These are phyloP conservation scores for Archivesica marissinica DNA, from an alignment of 1,140 invertebrate genomes.

Conservation along the genomic window DNA sequence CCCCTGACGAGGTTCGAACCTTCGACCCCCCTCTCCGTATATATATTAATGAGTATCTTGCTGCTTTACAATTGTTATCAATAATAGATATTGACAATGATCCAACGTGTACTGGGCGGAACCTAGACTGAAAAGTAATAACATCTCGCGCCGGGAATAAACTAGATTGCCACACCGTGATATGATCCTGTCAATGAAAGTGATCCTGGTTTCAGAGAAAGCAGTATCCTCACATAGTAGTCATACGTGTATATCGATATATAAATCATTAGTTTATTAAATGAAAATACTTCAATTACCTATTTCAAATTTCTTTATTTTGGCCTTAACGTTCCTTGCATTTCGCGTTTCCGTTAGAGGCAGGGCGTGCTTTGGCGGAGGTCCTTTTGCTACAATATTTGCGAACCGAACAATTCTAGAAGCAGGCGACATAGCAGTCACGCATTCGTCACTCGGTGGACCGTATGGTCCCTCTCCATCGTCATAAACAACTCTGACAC, in stretches of 20 bases:
- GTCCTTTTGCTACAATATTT: background rate
- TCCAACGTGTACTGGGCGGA: too few relatives aligned
- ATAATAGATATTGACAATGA: too few relatives aligned
- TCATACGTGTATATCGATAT: background rate
- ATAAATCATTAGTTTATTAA: background rate
- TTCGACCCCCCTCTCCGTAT: too few relatives aligned
- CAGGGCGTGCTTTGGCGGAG: background rate
- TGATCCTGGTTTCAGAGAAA: background rate
- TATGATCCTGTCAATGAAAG: background rate
- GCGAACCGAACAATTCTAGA: background rate
- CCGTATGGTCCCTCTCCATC: constrained; percentile 22
- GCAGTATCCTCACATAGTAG: too few relatives aligned
- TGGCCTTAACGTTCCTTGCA: background rate
- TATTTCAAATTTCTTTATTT: constrained; percentile 43
- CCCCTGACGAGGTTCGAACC: too few relatives aligned
- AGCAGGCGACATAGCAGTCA: background rate
- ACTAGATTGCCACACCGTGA: background rate
- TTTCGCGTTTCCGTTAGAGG: background rate
- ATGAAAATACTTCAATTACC: background rate
- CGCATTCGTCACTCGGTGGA: background rate
- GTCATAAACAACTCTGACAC: constrained; percentile 9
- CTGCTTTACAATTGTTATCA: too few relatives aligned
- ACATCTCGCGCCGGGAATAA: background rate
- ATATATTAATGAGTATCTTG: too few relatives aligned
- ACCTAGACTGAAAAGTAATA: background rate